phyloP scores from a whole-genome alignment of 2,113 vertebrate species.

The Piaya cayana region DNA sequence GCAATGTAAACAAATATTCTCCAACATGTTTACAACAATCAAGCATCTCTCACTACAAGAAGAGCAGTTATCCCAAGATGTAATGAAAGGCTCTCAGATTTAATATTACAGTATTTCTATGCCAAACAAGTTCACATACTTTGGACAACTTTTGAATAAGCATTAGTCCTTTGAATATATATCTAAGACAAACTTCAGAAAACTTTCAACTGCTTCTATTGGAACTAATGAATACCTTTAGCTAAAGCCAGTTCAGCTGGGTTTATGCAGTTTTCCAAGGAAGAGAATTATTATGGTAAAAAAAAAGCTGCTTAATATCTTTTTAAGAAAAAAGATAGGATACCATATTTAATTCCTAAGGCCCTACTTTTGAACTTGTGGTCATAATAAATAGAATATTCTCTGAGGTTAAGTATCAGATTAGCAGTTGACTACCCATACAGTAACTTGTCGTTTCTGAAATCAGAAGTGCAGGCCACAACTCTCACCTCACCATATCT shows the following conservation, averaged over 20 bases:
- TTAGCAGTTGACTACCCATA: not conserved
- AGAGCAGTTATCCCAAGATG: not conserved
- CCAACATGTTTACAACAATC: not conserved
- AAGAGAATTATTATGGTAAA: not conserved
- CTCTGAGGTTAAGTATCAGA: not conserved
- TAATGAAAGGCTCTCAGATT: slow-evolving; percentile 14
- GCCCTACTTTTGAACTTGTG: not conserved
- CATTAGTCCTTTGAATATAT: slow-evolving; percentile 16
- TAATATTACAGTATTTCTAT: slow-evolving; percentile 8
- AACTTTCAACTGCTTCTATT: not conserved
- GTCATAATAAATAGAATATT: not conserved
- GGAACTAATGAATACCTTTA: slow-evolving; percentile 27
- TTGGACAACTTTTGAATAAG: slow-evolving; percentile 7
- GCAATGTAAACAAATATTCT: not conserved
- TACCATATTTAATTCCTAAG: not conserved
- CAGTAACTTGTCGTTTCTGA: not conserved
- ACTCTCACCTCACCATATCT: not conserved
- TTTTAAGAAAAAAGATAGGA: not conserved
- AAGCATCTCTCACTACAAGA: not conserved
- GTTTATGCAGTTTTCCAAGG: not conserved
- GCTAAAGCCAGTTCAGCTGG: not conserved
- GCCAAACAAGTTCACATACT: slow-evolving; percentile 15
- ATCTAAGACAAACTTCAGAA: not conserved
- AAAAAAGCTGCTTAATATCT: not conserved
- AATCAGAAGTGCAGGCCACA: not conserved